Base-by-base conservation (phyloP, 2,888 invertebrate genomes). In the Hydroisotoma schaefferi region DNA sequence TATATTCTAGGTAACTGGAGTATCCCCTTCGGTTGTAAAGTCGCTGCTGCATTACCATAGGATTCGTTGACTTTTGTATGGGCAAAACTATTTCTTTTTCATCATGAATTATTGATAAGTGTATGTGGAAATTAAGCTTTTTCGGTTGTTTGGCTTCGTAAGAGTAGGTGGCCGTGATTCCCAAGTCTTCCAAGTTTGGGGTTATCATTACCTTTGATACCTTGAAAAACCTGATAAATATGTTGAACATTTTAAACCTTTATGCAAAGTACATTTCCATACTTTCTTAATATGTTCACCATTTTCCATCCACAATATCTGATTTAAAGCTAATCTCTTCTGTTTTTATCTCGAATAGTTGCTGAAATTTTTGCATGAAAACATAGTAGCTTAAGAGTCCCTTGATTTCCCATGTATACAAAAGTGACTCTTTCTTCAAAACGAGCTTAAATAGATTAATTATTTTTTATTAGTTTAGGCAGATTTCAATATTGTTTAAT, bases 221-320 rank as follows among this genome's bases (percentile, higher is more conserved):
- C 20, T 59, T 59, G 28, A 59, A 59, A 48, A 38, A 59, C 58
- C 58, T 58, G 4, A 27, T 8, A 46, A 28, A 27, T 12, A 55
- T 4, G 6, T 18, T 46, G 18, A n/a, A 6, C 23, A 33, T 6
- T 18, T 33, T 20, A n/a, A 33, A 59, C 5, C 4, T 26, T 20
- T 33, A 33, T 15, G 15, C 15, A 33, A 33, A 33, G 8, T 10
- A 25, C 25, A 51, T 51, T 49, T 20, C n/a, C 29, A 40, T 20
- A 10, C 43, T 23, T 4, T 25, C 25, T 33, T 33, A 15, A 33
- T 15, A n/a, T 40, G 5, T 40, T 15, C 54, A 67, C 70, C 70
- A 70, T 61, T 70, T 68, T 15, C 70, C 70, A 48, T 67, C 67
- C 0, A 70, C 64, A 29, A 61, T 62, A n/a, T 70, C 68, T 5